Base-by-base conservation (phyloP, 2,113 vertebrate species). In the Triplophysa siluroides region DNA sequence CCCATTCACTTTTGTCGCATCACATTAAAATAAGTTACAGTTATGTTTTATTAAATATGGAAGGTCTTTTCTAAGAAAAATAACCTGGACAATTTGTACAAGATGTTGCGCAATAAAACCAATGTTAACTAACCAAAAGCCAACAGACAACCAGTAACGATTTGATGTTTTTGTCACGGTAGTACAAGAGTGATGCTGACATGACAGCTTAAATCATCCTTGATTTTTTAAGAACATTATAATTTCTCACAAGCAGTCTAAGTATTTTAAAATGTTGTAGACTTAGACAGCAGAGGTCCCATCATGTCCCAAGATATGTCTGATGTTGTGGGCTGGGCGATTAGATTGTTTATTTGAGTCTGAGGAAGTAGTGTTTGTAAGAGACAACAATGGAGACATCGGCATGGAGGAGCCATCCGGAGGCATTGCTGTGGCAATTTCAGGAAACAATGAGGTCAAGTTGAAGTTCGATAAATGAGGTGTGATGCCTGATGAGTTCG, bases 281-380 rank as follows among this genome's bases (percentile, higher is more conserved):
- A 8, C 13, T 91, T 91, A 98, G 29, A 99, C 95, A 69, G 98
- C 95, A 0, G 98, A 99, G 90, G 95, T 98, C 88, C 97, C 98
- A 83, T 98, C 97, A 0, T 99, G 98, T 83, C 98, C 98, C 81
- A 99, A 91, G 81, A 99, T 99, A 95, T 99, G 98, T 93, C 98
- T 99, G 94, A 99, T 99, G 89, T 99, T 99, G 90, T 99, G 98
- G 80, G 98, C 98, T 9, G 98, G 97, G 47, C 98, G 94, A 85
- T 98, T 99, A 19, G 96, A 92, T 90, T 99, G 98, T 86, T 99
- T 99, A 83, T 94, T 92, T 24, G 96, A 94, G 86, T 99, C 98
- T 1, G 96, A 93, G 33, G 95, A 91, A n/a, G 97, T 95, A 1
- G 96, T 92, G 92, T 98, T 98, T 68, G 96, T 88, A 80, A 99